phyloP scores from a whole-genome alignment of 2,113 vertebrate genomes.

The Ranitomeya variabilis region DNA sequence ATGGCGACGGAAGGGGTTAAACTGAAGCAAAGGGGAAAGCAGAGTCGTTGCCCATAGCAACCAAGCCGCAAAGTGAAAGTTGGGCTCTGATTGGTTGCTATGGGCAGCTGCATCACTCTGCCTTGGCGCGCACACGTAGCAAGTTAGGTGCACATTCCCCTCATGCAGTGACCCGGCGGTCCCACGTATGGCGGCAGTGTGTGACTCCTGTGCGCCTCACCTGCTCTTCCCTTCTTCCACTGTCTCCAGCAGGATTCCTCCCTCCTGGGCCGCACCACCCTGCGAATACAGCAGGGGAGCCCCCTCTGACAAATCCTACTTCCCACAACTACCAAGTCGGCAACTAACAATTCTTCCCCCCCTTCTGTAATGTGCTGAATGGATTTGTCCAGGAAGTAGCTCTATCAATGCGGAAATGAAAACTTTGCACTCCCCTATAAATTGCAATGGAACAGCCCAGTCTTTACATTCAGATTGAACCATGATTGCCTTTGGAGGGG shows the following conservation, averaged over 20 bases:
- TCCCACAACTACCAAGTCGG: neutral
- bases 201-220: neutral
- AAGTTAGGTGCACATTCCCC: too few species aligned
- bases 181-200: too few species aligned
- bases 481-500: neutral
- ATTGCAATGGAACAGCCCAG: too few species aligned
- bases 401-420: constrained; percentile 7
- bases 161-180: too few species aligned
- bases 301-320: neutral
- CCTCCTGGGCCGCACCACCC: constrained; percentile 34
- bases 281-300: neutral
- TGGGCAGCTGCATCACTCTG: neutral
- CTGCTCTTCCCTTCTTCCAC: constrained; percentile 26
- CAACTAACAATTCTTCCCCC: neutral
- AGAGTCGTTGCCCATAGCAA: neutral
- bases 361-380: neutral
- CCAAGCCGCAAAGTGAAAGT: neutral
- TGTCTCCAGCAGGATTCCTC: constrained; percentile 18
- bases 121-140: too few species aligned
- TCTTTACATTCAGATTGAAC: neutral
- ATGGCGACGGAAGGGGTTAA: too few species aligned
- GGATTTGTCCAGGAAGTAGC: constrained; percentile 9
- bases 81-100: neutral
- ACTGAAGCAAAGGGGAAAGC: neutral
- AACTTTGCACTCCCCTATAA: neutral